phyloP scores from a whole-genome alignment of 2,113 vertebrate species.

The Mungos mungo region DNA sequence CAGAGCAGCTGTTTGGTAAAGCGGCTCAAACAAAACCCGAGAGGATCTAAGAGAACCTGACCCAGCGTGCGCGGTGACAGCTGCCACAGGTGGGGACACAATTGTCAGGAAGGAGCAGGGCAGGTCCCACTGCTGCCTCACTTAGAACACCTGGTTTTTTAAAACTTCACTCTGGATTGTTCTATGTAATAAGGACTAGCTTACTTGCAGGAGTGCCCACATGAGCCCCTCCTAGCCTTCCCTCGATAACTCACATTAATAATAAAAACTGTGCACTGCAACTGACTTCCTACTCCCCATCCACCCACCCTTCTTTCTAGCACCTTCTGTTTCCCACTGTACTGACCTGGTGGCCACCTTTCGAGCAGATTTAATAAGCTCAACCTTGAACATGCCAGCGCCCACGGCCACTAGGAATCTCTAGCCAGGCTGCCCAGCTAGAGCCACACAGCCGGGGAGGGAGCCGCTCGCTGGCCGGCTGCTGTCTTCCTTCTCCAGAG shows the following conservation, averaged over 20 bases:
- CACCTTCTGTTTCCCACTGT: background rate
- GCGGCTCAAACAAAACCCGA: background rate
- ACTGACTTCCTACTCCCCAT: background rate
- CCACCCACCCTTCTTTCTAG: background rate
- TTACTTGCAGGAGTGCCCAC: background rate
- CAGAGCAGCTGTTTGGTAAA: background rate
- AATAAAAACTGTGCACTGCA: background rate
- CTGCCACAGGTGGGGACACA: constrained; percentile 48
- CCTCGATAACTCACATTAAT: background rate
- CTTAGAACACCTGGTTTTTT: background rate
- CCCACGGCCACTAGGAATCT: background rate
- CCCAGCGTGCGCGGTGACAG: background rate
- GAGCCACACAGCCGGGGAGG: background rate
- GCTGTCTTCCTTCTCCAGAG: background rate
- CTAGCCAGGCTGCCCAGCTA: background rate
- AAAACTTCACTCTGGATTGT: background rate
- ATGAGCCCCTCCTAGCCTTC: background rate
- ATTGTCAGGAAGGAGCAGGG: background rate
- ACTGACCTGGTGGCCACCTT: background rate
- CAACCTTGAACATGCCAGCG: background rate
- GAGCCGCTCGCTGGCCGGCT: background rate
- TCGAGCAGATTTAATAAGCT: background rate
- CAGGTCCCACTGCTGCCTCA: background rate
- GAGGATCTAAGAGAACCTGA: background rate
- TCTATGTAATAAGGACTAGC: background rate